These are phyloP conservation scores for Erannis defoliaria DNA, from an alignment of 2,888 invertebrate species.

Conservation along the genomic window DNA sequence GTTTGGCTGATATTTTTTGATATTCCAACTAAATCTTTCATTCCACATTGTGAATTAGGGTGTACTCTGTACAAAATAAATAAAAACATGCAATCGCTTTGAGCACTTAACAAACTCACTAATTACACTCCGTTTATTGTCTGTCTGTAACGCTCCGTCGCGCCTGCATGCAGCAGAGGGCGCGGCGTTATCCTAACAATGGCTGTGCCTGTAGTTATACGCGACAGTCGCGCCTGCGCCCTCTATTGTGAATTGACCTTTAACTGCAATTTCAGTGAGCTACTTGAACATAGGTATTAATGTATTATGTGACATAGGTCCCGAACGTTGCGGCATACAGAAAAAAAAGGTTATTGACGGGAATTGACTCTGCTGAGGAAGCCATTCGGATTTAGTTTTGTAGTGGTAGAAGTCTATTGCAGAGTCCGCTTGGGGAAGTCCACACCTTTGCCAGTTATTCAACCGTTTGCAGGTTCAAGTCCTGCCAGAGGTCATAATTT, in stretches of 20 bases:
- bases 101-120: slow-evolving; percentile 17
- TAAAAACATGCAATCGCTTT: not conserved
- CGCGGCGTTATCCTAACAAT: slow-evolving; percentile 58
- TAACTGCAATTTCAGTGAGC: slow-evolving; percentile 50
- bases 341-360: no score
- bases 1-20: no score
- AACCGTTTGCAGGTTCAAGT: no score
- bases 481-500: no score
- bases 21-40: no score
- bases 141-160: slow-evolving; percentile 60
- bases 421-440: no score
- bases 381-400: no score
- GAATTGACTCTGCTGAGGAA: no score
- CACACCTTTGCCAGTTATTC: no score
- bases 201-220: slow-evolving; percentile 39
- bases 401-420: no score
- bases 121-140: slow-evolving; percentile 54
- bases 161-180: slow-evolving; percentile 70
- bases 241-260: slow-evolving; percentile 69
- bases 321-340: no score
- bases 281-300: slow-evolving; percentile 9
- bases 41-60: not conserved
- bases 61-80: not conserved
- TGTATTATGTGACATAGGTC: no score
- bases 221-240: slow-evolving; percentile 56